Base-by-base conservation (phyloP, 2,113 vertebrate species). In the Antechinus stuartii region DNA sequence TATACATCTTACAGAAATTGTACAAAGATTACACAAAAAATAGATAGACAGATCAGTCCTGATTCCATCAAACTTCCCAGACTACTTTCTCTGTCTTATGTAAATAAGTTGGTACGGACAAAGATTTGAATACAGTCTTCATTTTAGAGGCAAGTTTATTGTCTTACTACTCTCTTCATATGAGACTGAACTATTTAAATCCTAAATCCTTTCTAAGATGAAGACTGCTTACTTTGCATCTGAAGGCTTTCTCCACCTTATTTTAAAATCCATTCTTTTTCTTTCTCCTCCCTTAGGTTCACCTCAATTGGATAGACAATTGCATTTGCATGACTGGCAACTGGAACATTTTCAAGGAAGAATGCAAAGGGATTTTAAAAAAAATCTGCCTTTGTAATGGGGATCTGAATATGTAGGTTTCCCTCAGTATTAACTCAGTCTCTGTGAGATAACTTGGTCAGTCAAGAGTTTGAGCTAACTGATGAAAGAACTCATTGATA, bases 401-500 rank as follows among this genome's bases (percentile, higher is more conserved):
- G 94, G 25, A 54, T 35, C 27, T 91, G 53, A 49, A 54, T 50
- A 56, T 93, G 61, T 93, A 49, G 94, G 22, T 92, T 56, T 56
- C 47, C 54, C 92, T 22, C 27, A 47, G 89, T 91, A 56, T 92
- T 92, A 30, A 7, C 27, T 47, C n/a, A 8, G 22, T 19, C 2
- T 54, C 35, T 93, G 27, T 68, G 90, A n/a, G 94, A 52, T 1
- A 84, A 24, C 54, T 35, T 42, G 55, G 54, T 84, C 90, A 90
- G 84, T 89, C 23, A 55, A 49, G 54, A 50, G 42, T n/a, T 47
- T 55, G 54, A 95, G 91, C 91, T 8, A 90, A 52, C 55, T 95
- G 68, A 94, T 90, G 54, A 84, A 53, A 52, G 42, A 95, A 46
- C 91, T 94, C 30, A 84, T 3, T 24, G 90, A 90, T 92, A 42